Conservation (phyloP, 1,140 invertebrate genomes). For the Nymphalis io region DNA sequence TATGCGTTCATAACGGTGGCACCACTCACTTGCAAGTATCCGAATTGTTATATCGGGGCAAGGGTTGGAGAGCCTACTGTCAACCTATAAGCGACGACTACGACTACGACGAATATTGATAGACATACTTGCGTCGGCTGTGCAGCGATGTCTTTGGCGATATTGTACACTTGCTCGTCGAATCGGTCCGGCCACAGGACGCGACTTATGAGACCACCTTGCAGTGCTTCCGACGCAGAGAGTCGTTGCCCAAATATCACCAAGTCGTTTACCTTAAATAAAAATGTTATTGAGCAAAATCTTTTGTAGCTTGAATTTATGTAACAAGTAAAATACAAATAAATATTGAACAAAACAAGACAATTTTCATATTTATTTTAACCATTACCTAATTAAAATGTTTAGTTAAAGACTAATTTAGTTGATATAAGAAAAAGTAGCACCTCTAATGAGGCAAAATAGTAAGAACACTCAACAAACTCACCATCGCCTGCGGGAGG, state of each 20-base stretch:
- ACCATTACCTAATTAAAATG: too few species aligned
- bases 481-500: slow-evolving; percentile 53
- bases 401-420: too few species aligned
- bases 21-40: slow-evolving; percentile 69
- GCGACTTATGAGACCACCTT: slow-evolving; percentile 86
- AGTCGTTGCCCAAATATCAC: slow-evolving; percentile 85
- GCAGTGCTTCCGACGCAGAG: slow-evolving; percentile 86
- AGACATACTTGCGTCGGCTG: slow-evolving; percentile 76
- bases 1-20: slow-evolving; percentile 81
- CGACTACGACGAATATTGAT: slow-evolving; percentile 61
- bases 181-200: slow-evolving; percentile 87
- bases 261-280: slow-evolving; percentile 85
- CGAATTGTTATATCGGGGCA: slow-evolving; percentile 82
- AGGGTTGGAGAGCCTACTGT: slow-evolving; percentile 82
- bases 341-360: too few species aligned
- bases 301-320: too few species aligned
- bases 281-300: slow-evolving; percentile 26
- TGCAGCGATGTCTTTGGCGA: slow-evolving; percentile 83
- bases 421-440: too few species aligned
- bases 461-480: slow-evolving; percentile 10
- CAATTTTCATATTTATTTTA: too few species aligned
- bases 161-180: slow-evolving; percentile 83
- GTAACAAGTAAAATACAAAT: too few species aligned
- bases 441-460: not conserved
- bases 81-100: slow-evolving; percentile 61